Percentiles rank a stretch among this genome's conserved stretches.
These are phyloP conservation scores for Riptortus pedestris DNA, from an alignment of 1,140 invertebrate species.

Conservation along the genomic window DNA sequence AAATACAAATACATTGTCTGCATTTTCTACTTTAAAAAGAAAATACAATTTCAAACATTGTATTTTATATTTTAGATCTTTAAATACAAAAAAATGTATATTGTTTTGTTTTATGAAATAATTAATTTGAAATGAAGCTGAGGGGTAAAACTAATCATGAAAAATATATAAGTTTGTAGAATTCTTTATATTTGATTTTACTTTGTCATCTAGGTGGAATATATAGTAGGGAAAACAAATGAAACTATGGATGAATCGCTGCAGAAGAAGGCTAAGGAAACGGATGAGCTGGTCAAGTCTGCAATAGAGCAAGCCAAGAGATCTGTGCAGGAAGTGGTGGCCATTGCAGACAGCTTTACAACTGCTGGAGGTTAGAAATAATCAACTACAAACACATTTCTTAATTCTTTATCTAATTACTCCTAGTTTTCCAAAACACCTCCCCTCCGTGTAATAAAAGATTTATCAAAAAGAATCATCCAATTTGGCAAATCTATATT, in stretches of 20 bases:
- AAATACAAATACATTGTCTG: too few species aligned
- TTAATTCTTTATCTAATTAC: neutral
- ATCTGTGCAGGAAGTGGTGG: slow-evolving; percentile 29
- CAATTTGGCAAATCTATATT: too few species aligned
- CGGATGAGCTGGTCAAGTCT: slow-evolving; percentile 21
- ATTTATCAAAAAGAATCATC: neutral
- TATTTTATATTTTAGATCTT: too few species aligned
- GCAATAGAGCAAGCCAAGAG: slow-evolving; percentile 23
- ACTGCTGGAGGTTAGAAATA: slow-evolving; percentile 25
- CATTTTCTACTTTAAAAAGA: too few species aligned
- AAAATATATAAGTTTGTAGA: too few species aligned
- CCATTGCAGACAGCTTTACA: slow-evolving; percentile 30
- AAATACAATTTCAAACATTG: too few species aligned
- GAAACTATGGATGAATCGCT: slow-evolving; percentile 25
- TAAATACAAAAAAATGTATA: too few species aligned
- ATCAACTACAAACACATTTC: too few species aligned
- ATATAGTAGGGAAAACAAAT: slow-evolving; percentile 43
- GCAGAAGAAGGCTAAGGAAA: slow-evolving; percentile 21
- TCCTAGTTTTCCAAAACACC: too few species aligned
- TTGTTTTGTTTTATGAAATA: too few species aligned
- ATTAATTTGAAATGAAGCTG: too few species aligned
- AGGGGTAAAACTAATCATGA: too few species aligned
- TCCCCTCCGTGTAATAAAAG: neutral
- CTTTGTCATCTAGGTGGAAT: slow-evolving; percentile 36
- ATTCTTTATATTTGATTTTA: neutral